Base-by-base conservation (phyloP, 2,888 invertebrate genomes). In the Machimus rusticus region DNA sequence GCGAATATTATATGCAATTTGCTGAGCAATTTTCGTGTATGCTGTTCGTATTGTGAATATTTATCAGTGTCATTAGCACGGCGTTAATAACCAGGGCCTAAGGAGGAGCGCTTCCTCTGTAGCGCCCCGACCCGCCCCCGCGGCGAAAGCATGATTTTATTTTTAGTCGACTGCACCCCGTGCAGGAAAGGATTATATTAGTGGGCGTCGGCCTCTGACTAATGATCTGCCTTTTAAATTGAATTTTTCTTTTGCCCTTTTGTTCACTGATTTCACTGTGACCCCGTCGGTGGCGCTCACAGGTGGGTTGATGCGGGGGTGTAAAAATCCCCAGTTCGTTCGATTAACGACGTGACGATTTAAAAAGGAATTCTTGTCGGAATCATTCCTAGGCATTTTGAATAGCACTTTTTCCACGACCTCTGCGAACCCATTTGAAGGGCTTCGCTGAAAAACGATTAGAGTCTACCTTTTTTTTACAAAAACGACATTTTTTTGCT, bases 1-100 rank as follows among this genome's bases (percentile, higher is more conserved):
- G 89, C 89, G 90, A 90, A 90, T 90, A 90, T 90, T 89, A 90
- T 89, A 90, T 90, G 90, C 89, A 90, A 90, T 90, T 90, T 90
- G 89, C 89, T 89, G 84, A 89, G 89, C 89, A 90, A 89, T 89
- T 89, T 89, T 89, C 89, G 31, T 86, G 51, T 86, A 76, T 51
- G 46, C 76, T 37, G 46, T 86, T 76, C 76, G 76, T 34, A 76
- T 86, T 86, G 37, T 86, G 51, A 86, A 86, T 86, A 86, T 86
- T 86, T 86, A 77, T 86, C 86, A 77, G 51, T 76, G 76, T 86
- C 86, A 86, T 86, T 86, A 84, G 84, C 84, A 84, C 39, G 34
- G 19, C 57, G 66, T 84, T 84, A 57, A 84, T 66, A 84, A 37
- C 74, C 84, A 34, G 31, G 81, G 81, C 51, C 81, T 81, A 74